Evolutionary conservation across 2,113 vertebrate genomes (phyloP), one percentile per base, ranked within the genome.

Genomic region (Ceratotherium simum): DNA sequence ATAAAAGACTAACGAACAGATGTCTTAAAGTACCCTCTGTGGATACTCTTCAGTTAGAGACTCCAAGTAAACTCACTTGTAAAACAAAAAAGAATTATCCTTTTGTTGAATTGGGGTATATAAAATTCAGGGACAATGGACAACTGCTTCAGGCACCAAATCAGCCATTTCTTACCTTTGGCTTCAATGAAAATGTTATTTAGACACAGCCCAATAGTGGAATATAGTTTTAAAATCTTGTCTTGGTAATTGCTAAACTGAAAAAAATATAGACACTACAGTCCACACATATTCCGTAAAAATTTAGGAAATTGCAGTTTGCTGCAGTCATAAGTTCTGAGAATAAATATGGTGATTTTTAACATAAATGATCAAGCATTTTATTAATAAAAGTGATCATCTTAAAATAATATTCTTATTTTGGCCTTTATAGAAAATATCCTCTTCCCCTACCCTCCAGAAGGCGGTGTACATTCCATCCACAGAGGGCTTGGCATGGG

Each of bases 391-490:
- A 91, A 72, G n/a, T 10, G 0, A 72, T 48, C 10, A 39, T 67
- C 60, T 78, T 72, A 93, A 96, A 95, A 60, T 75, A 54, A 54
- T 64, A 14, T 73, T 76, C 18, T 14, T 89, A 46, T 91, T 95
- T 81, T 97, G 75, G 17, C 33, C 36, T 14, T 60, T 86, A n/a
- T 48, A 29, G 51, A 67, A 87, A 92, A 42, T 58, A 64, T 48
- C 76, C 80, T 56, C 46, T 90, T 62, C 9, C 6, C 1, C 20
- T 67, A 3, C 2, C 51, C 36, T 25, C 48, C 25, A 51, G 58
- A 76, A 87, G 65, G 51, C 78, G 17, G 69, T 29, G 1, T 48
- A 1, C 11, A 10, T 92, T 87, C 5, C 12, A 62, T 69, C 18
- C 65, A 62, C 33, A 16, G 75, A 67, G 18, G 58, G 17, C 56